phyloP scores from a whole-genome alignment of 2,888 invertebrate species.

The Leptodirus hochenwartii region DNA sequence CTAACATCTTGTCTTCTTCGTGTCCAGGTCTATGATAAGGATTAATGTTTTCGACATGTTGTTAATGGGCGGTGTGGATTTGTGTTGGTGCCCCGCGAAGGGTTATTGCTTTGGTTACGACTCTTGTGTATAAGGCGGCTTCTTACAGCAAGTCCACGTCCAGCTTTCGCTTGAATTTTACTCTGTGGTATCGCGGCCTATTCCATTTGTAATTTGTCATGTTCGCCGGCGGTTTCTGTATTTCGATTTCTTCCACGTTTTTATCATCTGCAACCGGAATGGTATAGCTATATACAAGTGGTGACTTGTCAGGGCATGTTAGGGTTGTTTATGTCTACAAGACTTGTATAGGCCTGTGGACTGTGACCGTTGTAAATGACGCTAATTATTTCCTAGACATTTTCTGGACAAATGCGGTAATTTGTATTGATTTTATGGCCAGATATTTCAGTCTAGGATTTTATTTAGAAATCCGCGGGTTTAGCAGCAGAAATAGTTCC shows the following conservation, averaged over 20 bases:
- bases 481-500: no score
- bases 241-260: constrained; percentile 11
- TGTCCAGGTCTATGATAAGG: constrained; percentile 26
- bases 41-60: constrained; percentile 26
- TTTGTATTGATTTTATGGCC: neutral
- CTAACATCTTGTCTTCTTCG: no score
- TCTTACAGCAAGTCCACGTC: constrained; percentile 4
- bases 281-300: constrained; percentile 2
- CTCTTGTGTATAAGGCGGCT: constrained; percentile 14
- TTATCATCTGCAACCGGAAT: constrained; percentile 18
- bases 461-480: constrained; percentile 1
- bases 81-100: no score
- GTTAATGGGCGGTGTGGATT: no score
- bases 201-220: constrained; percentile 21
- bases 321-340: neutral
- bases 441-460: neutral
- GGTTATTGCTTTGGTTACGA: constrained; percentile 22
- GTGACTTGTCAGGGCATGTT: neutral
- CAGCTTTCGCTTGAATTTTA: constrained; percentile 22
- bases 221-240: constrained; percentile 15
- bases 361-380: neutral
- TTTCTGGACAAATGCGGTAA: no score
- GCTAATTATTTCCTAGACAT: no score
- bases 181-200: constrained; percentile 24
- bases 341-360: constrained; percentile 3